Evolutionary conservation across 2,113 vertebrate genomes (phyloP), one percentile per base, ranked within the genome.

Genomic region (Ondatra zibethicus): DNA sequence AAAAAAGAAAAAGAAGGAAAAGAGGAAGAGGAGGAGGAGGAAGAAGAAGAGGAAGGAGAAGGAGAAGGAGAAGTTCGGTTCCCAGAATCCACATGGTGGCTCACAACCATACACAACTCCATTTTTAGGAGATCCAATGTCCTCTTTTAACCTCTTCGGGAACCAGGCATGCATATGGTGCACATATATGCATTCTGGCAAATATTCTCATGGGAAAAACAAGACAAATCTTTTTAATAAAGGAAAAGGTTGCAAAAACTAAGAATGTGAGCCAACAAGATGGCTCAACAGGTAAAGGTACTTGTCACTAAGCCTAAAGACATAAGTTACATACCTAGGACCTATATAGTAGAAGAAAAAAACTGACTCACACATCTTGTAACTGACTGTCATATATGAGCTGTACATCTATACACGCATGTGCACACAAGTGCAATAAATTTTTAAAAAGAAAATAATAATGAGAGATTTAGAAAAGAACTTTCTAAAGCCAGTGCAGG

Each of bases 401-500:
- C 39, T 17, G 10, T 47, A 33, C 17, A 68, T 47, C 21, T 47
- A 68, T 12, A 10, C 29, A 85, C 47, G 16, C 61, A 86, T 3
- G 9, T 10, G 66, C 17, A 65, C 16, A 13, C 23, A 21, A 65
- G 31, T 36, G 42, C 3, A 25, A 47, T 36, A 23, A 33, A 33
- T 21, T 12, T 86, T 45, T 47, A 65, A 45, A 65, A 84, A 65
- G 27, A 86, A 68, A 47, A 14, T 13, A 95, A 63, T 23, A 31
- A 61, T 13, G 39, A 17, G 50, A 90, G 55, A 82, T 58, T 95
- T 78, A 87, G 58, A 96, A 70, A 92, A 95, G 0, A 89, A 68
- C 27, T 86, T 81, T 55, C 91, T 78, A n/a, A 91, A 97, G 85
- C 61, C 17, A 42, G 9, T 31, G 72, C 45, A 47, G 3, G 61